These are phyloP conservation scores for Pelusios castaneus DNA, from an alignment of 2,113 vertebrate species.

Conservation along the genomic window DNA sequence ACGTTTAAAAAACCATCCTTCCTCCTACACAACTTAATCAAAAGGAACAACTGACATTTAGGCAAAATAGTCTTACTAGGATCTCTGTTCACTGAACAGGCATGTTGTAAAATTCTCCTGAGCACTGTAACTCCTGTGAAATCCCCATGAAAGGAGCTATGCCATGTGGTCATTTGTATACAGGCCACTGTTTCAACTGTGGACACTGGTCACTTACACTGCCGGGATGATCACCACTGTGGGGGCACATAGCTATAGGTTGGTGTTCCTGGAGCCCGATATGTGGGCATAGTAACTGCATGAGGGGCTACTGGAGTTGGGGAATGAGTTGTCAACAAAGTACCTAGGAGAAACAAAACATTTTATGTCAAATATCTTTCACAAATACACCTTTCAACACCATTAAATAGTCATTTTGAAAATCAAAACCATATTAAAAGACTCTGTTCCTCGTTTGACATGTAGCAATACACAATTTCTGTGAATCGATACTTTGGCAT, in stretches of 20 bases:
- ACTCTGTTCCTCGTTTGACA: neutral
- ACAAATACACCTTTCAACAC: neutral
- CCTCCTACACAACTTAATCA: neutral
- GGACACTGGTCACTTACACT: slow-evolving; percentile 76
- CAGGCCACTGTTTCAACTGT: neutral
- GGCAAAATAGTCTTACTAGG: neutral
- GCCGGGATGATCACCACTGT: slow-evolving; percentile 92
- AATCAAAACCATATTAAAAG: neutral
- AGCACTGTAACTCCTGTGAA: neutral
- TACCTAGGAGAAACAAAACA: slow-evolving; percentile 74
- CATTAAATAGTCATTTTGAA: neutral
- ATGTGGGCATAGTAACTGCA: slow-evolving; percentile 93
- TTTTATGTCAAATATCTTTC: neutral
- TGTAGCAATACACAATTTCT: neutral
- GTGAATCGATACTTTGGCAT: neutral
- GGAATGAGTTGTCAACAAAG: slow-evolving; percentile 96
- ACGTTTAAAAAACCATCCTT: neutral
- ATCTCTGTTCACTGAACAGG: neutral
- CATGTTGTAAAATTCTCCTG: neutral
- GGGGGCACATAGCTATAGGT: slow-evolving; percentile 98
- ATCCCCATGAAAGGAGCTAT: neutral
- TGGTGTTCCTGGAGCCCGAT: slow-evolving; percentile 92
- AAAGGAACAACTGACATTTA: neutral
- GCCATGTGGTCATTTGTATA: neutral
- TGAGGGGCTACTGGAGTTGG: slow-evolving; percentile 92